Conservation (phyloP, 2,113 vertebrate species). For the Geothlypis trichas region DNA sequence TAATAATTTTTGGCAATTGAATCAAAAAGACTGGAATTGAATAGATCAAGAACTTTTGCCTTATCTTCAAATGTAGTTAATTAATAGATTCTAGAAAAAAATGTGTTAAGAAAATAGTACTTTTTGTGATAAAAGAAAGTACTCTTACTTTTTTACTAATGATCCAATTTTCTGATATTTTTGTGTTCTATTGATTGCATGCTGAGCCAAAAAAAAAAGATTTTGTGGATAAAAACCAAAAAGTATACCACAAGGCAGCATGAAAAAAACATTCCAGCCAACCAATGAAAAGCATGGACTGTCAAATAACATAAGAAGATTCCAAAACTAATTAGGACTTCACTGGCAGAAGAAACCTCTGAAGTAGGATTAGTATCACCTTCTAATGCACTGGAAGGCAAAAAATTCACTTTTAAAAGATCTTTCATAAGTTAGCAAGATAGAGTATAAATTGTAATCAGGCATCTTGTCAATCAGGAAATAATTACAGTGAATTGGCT, state of each 20-base stretch:
- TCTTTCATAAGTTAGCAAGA: background rate
- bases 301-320: background rate
- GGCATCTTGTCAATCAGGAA: slow-evolving; percentile 5
- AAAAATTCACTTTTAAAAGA: background rate
- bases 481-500: background rate
- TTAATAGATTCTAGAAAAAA: background rate
- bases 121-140: background rate
- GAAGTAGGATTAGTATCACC: background rate
- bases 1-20: background rate
- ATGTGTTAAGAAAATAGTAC: background rate
- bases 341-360: background rate
- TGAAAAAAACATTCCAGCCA: background rate
- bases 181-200: background rate
- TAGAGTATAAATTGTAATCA: background rate
- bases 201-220: background rate
- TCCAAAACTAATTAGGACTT: background rate
- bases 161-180: background rate
- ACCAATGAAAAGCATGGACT: rapidly evolving
- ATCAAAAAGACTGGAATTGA: background rate
- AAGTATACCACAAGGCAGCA: rapidly evolving
- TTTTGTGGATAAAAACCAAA: background rate
- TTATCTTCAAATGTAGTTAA: background rate
- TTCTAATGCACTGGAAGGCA: background rate
- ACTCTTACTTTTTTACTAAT: background rate
- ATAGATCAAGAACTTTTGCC: background rate